Evolutionary conservation across 2,888 invertebrate species (phyloP), one percentile per base, ranked within the genome.

Genomic region (Dryobota labecula): DNA sequence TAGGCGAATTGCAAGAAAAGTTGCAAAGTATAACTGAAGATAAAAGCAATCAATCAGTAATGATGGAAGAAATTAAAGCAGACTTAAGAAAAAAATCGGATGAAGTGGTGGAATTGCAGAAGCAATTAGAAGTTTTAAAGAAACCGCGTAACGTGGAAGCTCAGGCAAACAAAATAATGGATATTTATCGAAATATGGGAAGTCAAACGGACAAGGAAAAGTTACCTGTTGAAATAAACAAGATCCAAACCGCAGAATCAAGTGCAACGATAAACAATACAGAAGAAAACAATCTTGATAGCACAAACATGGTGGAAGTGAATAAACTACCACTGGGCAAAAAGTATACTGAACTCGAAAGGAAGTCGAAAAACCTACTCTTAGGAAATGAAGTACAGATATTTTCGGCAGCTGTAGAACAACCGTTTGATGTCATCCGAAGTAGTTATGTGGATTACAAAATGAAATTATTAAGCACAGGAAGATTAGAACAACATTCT

Each of bases 391-490:
- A 94, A 85, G 89, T 94, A 30, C 91, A 92, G 87, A 86, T 94
- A 80, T 84, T 93, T 45, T 84, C 91, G 7, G 91, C 90, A 30
- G 90, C 85, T 78, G 66, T 91, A 49, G 91, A 93, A 72, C 90
- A 93, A 73, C 90, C 91, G 9, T 90, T 92, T 76, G 89, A 92
- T 65, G 88, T 86, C 63, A 84, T 90, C 3, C 91, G 80, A 87
- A 92, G 69, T 70, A 88, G 80, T 68, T 94, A 94, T 80, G 76
- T 90, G 36, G 89, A 90, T 82, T 91, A 93, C 76, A 95, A 94
- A 89, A 83, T 92, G 61, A 90, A 92, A 76, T 84, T 85, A 67
- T 86, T 95, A 15, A 85, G 90, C 60, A 82, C 80, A 27, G 89
- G 92, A 30, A 87, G 76, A 57, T 71, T 94, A 54, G 92, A 95